Conservation (phyloP, 2,797 vertebrate species). For the Hapalemur alaotrensis region DNA sequence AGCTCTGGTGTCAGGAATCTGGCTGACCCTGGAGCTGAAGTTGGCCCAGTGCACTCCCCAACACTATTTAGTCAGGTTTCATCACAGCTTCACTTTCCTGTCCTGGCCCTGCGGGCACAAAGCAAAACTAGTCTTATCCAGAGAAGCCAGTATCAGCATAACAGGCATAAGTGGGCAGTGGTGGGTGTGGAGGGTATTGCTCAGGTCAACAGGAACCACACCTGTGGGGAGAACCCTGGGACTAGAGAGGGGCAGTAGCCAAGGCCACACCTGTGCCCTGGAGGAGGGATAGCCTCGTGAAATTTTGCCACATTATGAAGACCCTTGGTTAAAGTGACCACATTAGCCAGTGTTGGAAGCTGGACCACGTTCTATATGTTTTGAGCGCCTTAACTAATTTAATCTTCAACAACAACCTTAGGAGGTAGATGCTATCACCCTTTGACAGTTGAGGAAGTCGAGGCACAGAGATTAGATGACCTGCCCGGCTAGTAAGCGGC, state of each 20-base stretch:
- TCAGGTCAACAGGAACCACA: neutral
- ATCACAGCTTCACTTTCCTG: neutral
- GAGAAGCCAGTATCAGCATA: neutral
- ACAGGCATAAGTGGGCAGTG: neutral
- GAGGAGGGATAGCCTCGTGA: neutral
- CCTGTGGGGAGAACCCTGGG: neutral
- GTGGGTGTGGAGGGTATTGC: neutral
- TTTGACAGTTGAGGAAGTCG: neutral
- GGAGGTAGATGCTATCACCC: neutral
- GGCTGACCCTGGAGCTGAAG: neutral
- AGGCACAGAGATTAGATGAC: neutral
- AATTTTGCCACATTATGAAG: neutral
- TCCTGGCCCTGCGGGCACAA: neutral
- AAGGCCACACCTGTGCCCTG: neutral
- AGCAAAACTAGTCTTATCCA: neutral
- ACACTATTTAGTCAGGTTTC: neutral
- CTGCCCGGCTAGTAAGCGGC: neutral
- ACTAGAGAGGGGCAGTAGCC: neutral
- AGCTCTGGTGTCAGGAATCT: neutral
- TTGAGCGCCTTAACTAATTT: neutral
- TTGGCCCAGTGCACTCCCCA: neutral
- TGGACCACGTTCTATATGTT: neutral
- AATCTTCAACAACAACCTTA: neutral
- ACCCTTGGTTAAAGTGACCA: neutral
- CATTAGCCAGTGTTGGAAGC: neutral